Percentiles rank a stretch among this genome's conserved stretches.
phyloP scores from a whole-genome alignment of 2,888 invertebrate genomes.

The Seira musarum region DNA sequence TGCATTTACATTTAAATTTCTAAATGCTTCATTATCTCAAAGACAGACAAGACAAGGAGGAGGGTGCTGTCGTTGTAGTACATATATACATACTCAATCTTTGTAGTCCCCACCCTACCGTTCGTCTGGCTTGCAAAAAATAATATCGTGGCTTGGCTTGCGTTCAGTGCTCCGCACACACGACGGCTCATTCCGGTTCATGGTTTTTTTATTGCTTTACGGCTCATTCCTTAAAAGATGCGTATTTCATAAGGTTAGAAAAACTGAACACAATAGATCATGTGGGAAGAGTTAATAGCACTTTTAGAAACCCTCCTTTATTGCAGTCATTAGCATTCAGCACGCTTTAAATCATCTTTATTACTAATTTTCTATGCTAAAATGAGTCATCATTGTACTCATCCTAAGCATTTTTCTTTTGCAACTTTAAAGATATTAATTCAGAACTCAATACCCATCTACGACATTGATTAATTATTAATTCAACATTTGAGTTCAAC shows the following conservation, averaged over 20 bases:
- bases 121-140: slow-evolving; percentile 19
- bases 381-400: neutral
- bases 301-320: slow-evolving; percentile 13
- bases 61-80: neutral
- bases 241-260: neutral
- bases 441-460: too few relatives aligned
- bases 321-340: slow-evolving; percentile 13
- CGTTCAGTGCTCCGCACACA: slow-evolving; percentile 29
- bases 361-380: neutral
- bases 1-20: slow-evolving; percentile 1
- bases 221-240: slow-evolving; percentile 11
- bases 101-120: neutral
- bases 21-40: neutral
- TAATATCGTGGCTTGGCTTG: slow-evolving; percentile 29
- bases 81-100: neutral
- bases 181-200: slow-evolving; percentile 48
- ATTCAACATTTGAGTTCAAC: too few relatives aligned
- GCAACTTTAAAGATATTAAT: too few relatives aligned
- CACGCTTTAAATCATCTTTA: slow-evolving; percentile 22
- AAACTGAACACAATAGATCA: neutral
- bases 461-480: too few relatives aligned
- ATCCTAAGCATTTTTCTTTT: too few relatives aligned
- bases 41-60: neutral
- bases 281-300: slow-evolving; percentile 3
- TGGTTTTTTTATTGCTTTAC: slow-evolving; percentile 41